Conservation (phyloP, 2,113 vertebrate species). For the Myrmecobius fasciatus region DNA sequence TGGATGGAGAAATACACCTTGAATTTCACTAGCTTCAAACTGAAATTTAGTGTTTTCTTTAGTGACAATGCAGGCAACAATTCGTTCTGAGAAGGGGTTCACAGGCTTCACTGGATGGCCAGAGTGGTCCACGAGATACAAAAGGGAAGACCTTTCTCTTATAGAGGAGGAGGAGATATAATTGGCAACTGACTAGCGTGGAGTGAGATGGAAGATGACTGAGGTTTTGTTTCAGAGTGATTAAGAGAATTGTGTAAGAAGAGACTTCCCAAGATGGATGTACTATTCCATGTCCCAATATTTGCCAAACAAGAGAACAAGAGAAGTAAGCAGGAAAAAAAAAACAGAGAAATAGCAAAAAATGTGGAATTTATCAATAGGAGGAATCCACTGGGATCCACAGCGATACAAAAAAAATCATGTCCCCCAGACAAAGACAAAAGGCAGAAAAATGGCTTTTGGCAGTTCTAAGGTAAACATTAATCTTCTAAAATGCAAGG, state of each 20-base stretch:
- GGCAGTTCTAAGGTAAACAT: no score
- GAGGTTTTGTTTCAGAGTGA: background rate
- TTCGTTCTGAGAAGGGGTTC: background rate
- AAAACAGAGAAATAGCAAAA: background rate
- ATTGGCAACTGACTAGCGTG: background rate
- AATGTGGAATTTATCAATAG: background rate
- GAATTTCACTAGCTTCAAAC: background rate
- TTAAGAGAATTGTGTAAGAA: background rate
- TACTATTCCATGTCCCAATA: background rate
- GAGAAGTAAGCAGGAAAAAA: background rate
- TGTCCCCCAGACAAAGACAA: background rate
- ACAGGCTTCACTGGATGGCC: background rate
- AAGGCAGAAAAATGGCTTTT: background rate
- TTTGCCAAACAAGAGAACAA: background rate
- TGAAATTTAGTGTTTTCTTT: background rate
- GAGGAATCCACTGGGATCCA: background rate
- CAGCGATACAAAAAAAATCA: background rate
- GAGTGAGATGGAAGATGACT: background rate
- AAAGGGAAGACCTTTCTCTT: background rate
- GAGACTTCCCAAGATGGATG: background rate
- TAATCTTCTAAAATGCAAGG: background rate
- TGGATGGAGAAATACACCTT: background rate
- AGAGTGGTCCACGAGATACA: background rate
- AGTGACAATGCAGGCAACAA: background rate
- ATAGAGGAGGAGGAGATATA: background rate